Conservation (phyloP, 2,888 invertebrate species). For the Teleogryllus oceanicus region DNA sequence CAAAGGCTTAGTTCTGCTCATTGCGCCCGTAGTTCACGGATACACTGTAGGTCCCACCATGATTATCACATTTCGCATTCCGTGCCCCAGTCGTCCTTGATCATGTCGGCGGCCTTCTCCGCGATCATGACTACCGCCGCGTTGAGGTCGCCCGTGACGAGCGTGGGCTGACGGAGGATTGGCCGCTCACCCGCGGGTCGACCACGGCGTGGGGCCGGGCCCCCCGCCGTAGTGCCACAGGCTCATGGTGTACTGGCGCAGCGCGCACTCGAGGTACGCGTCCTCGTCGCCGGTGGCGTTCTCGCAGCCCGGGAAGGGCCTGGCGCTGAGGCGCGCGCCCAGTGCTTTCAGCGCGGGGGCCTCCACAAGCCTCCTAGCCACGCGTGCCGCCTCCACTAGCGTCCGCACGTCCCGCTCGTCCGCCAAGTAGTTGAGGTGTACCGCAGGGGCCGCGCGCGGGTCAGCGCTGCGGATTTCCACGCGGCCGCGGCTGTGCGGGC, state of each 20-base stretch:
- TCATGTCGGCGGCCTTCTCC: slow-evolving; percentile 21
- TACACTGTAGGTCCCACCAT: too few species aligned
- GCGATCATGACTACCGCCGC: slow-evolving; percentile 25
- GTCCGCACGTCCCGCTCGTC: slow-evolving; percentile 29
- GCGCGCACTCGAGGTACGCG: slow-evolving; percentile 29
- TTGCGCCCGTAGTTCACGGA: too few species aligned
- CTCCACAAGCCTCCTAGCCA: slow-evolving; percentile 21
- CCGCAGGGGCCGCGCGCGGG: slow-evolving; percentile 24
- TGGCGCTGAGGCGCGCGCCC: slow-evolving; percentile 29
- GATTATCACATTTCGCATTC: background rate
- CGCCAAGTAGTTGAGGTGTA: slow-evolving; percentile 32
- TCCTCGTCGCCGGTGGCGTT: background rate
- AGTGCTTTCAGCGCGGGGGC: slow-evolving; percentile 28
- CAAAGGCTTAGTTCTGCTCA: too few species aligned
- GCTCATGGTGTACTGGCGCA: slow-evolving; percentile 26
- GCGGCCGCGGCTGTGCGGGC: slow-evolving; percentile 49
- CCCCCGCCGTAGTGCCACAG: slow-evolving; percentile 32
- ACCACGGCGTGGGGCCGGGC: slow-evolving; percentile 22
- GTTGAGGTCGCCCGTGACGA: slow-evolving; percentile 22
- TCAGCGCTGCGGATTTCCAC: slow-evolving; percentile 44
- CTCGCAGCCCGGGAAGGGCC: slow-evolving; percentile 27
- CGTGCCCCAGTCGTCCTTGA: background rate
- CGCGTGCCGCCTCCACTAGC: slow-evolving; percentile 32
- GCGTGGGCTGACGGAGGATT: slow-evolving; percentile 26
- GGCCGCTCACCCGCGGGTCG: too few species aligned